Percentiles rank a stretch among this genome's conserved stretches.
These are phyloP conservation scores for Lamellibrachia luymesi DNA, from an alignment of 1,140 invertebrate genomes.

Conservation along the genomic window DNA sequence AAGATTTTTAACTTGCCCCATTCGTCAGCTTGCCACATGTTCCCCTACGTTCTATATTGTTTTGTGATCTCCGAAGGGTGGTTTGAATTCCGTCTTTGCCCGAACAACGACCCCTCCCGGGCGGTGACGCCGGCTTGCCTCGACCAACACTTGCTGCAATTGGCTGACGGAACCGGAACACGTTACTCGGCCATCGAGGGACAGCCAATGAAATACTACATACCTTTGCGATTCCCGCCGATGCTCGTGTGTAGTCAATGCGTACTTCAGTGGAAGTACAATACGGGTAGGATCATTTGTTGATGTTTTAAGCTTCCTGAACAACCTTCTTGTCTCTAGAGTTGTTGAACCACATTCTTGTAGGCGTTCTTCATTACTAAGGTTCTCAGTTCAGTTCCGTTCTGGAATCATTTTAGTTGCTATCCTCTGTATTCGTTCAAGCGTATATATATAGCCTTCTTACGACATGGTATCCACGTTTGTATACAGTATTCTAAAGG, in stretches of 20 bases:
- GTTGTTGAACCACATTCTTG: no score
- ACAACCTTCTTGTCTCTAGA: no score
- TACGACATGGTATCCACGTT: no score
- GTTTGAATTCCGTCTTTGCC: slow-evolving; percentile 84
- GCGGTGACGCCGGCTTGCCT: slow-evolving; percentile 63
- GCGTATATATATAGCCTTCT: no score
- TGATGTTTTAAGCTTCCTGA: background rate
- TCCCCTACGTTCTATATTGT: slow-evolving; percentile 13
- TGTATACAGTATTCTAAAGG: no score
- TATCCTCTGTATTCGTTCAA: no score
- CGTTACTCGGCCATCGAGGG: slow-evolving; percentile 21
- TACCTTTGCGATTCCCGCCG: slow-evolving; percentile 39
- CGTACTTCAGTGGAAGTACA: slow-evolving; percentile 54
- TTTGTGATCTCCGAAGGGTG: slow-evolving; percentile 63
- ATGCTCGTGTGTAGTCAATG: slow-evolving; percentile 45
- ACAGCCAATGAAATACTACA: slow-evolving; percentile 16
- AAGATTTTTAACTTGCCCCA: no score
- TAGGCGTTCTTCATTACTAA: no score
- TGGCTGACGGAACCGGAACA: slow-evolving; percentile 57
- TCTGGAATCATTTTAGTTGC: no score
- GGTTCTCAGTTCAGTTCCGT: no score
- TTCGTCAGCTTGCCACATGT: no score
- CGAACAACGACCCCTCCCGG: slow-evolving; percentile 59
- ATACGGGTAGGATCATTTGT: slow-evolving; percentile 42
- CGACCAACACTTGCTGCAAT: slow-evolving; percentile 54